Conservation (phyloP, 92 coral and sea anemone species). For the Siderastrea radians region DNA sequence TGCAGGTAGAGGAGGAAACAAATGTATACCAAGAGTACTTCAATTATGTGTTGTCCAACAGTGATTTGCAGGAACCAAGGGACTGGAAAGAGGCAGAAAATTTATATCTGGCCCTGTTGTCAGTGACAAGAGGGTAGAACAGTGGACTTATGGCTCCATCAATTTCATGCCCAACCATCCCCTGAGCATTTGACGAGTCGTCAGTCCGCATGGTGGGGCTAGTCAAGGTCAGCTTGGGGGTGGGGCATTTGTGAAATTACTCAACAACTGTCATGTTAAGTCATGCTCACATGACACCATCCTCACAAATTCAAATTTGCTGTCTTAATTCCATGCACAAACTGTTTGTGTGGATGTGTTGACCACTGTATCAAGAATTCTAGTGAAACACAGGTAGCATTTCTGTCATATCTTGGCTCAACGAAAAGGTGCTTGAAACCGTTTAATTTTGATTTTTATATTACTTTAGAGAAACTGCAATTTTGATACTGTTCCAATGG, state of each 20-base stretch:
- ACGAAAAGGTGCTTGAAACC: slow-evolving; percentile 3
- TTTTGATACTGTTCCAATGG: neutral
- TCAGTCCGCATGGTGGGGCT: neutral
- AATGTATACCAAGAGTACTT: slow-evolving; percentile 64
- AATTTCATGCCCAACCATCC: neutral
- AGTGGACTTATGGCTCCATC: neutral
- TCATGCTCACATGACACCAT: slow-evolving; percentile 1
- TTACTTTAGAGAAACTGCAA: neutral
- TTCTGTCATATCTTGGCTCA: neutral
- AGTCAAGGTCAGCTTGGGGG: slow-evolving; percentile 4
- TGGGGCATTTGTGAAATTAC: neutral
- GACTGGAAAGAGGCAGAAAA: slow-evolving; percentile 49
- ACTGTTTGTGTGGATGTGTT: neutral
- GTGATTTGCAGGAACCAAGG: slow-evolving; percentile 39
- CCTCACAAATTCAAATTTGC: neutral
- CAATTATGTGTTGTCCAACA: slow-evolving; percentile 48
- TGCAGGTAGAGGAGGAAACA: slow-evolving; percentile 63
- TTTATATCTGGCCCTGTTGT: slow-evolving; percentile 44
- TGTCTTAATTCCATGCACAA: neutral
- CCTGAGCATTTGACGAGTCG: slow-evolving; percentile 4
- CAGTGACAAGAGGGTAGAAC: slow-evolving; percentile 4
- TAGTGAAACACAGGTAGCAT: neutral
- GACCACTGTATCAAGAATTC: slow-evolving; percentile 2
- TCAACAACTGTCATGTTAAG: slow-evolving; percentile 4
- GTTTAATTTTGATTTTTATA: neutral